Evolutionary conservation across 2,113 vertebrate genomes (phyloP), one percentile per base, ranked within the genome.

Genomic region (Callipepla squamata): DNA sequence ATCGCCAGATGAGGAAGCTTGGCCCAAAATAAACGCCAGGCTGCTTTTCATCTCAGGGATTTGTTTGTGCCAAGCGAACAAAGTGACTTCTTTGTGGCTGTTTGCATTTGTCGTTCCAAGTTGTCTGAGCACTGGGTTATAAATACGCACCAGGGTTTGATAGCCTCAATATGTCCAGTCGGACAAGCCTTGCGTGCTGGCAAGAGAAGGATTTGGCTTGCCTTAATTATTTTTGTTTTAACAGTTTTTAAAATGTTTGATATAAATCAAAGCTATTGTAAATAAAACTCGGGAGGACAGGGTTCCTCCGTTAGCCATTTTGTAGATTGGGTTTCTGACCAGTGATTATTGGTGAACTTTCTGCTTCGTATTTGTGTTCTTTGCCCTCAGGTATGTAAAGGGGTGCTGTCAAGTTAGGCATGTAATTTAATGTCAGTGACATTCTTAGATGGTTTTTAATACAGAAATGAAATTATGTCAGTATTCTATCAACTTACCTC

Each of bases 121-220:
- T 80, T 45, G 77, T 97, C 97, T 96, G 93, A 96, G 87, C 28
- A 38, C 94, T 32, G 89, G 93, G 92, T 96, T 97, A 94, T 97
- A 97, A 97, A 96, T 97, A 97, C 89, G 90, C 88, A 95, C 86
- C 94, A 93, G 96, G 95, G 44, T 97, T 93, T 98, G 97, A 97
- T 97, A 97, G 95, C 97, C 95, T 97, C 97, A 98, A 94, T 97
- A 97, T 97, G 97, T 97, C 97, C 96, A 95, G 89, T 96, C 94
- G 62, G 98, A 97, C 96, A 89, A 96, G 81, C 92, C 93, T 97
- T 95, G 97, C 92, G 40, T 98, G 98, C 96, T 98, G 96, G 96
- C 96, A 81, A 65, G 88, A 80, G 85, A 86, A 36, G 88, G 78
- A 92, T 94, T 97, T 98, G 97, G 97, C 96, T 95, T 83, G 96